Conservation (phyloP, 1,140 invertebrate species). For the Marisa cornuarietis region DNA sequence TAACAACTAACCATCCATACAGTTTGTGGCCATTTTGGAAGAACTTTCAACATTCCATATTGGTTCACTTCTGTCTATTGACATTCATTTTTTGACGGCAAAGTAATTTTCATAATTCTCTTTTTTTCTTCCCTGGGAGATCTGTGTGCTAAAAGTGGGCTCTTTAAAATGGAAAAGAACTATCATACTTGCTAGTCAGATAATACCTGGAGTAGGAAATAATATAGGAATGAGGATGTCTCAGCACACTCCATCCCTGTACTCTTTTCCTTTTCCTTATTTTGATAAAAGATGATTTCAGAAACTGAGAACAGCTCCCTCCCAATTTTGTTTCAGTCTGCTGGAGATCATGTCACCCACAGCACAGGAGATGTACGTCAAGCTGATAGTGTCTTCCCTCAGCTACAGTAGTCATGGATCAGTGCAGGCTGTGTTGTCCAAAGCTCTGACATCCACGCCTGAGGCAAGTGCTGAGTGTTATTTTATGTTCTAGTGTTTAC, state of each 20-base stretch:
- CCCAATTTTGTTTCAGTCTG: conserved; percentile 70
- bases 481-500: too few relatives aligned
- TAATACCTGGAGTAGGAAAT: too few relatives aligned
- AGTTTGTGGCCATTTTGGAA: too few relatives aligned
- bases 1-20: too few relatives aligned
- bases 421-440: conserved; percentile 70
- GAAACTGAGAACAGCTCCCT: conserved; percentile 9
- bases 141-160: too few relatives aligned
- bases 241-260: too few relatives aligned
- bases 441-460: conserved; percentile 64
- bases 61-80: background rate
- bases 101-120: background rate
- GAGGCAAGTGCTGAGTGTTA: conserved; percentile 51
- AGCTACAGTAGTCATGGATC: conserved; percentile 82
- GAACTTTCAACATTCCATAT: too few relatives aligned
- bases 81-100: background rate
- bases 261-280: too few relatives aligned
- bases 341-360: conserved; percentile 82
- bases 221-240: too few relatives aligned
- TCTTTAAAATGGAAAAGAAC: too few relatives aligned
- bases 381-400: conserved; percentile 87
- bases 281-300: too few relatives aligned
- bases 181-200: too few relatives aligned
- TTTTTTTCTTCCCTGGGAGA: background rate
- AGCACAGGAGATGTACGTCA: conserved; percentile 90